These are phyloP conservation scores for Butorides virescens DNA, from an alignment of 2,113 vertebrate species.

Conservation along the genomic window DNA sequence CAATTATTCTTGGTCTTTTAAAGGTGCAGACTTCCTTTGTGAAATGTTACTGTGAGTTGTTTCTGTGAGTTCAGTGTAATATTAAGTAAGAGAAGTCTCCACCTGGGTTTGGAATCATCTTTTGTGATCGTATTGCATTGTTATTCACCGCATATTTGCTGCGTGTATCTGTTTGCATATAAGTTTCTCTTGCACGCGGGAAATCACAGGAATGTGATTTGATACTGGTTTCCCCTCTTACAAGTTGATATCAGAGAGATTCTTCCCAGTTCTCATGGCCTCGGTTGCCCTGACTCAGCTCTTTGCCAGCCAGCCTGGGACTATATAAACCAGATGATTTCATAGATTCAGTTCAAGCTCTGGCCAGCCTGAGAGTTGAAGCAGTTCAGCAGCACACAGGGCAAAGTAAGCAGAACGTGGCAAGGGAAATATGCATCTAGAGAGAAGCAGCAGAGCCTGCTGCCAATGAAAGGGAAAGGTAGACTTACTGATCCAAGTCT, in stretches of 20 bases:
- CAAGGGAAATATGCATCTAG: not conserved
- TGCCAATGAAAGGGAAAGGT: not conserved
- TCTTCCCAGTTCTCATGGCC: not conserved
- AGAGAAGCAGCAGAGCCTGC: not conserved
- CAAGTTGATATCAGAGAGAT: not conserved
- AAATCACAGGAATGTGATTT: not conserved
- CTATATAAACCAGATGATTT: accelerated
- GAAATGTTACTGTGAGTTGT: not conserved
- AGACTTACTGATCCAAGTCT: not conserved
- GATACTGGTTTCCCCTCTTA: not conserved
- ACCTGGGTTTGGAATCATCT: not conserved
- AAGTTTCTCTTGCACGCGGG: not conserved
- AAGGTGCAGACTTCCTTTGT: not conserved
- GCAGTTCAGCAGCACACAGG: not conserved
- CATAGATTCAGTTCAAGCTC: not conserved
- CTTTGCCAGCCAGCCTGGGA: not conserved
- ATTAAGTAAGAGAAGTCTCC: not conserved
- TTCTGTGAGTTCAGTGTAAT: not conserved
- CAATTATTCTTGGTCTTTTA: not conserved
- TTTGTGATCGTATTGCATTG: not conserved
- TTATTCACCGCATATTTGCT: not conserved
- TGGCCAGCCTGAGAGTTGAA: not conserved
- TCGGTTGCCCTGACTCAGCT: not conserved
- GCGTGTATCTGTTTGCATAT: not conserved
- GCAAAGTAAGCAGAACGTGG: not conserved